Conservation (phyloP, 2,797 vertebrate species). For the Petrocephalus sullivani region DNA sequence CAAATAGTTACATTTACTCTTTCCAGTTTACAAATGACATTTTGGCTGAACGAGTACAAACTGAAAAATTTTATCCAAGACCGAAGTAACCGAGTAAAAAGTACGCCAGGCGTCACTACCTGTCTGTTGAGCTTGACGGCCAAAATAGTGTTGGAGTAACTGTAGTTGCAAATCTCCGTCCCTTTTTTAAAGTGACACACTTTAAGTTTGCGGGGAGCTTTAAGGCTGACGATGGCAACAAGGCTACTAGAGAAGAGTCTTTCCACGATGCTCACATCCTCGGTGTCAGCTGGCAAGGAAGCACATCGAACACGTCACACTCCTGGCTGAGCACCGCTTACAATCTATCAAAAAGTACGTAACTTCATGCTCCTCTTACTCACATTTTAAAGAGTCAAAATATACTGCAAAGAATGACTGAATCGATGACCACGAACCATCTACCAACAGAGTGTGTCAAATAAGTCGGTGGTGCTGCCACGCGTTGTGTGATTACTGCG, state of each 20-base stretch:
- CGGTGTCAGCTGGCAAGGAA: conserved; percentile 76
- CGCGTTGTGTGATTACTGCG: background rate
- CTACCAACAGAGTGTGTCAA: background rate
- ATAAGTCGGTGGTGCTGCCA: background rate
- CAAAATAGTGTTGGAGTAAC: conserved; percentile 97
- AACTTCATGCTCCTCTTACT: background rate
- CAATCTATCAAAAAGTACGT: no score
- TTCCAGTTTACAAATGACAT: background rate
- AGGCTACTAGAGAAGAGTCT: conserved; percentile 94
- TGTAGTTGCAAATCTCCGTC: conserved; percentile 99
- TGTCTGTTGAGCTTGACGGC: conserved; percentile 96
- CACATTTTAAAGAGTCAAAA: background rate
- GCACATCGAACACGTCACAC: background rate
- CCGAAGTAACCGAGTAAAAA: background rate
- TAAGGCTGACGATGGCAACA: conserved; percentile 97
- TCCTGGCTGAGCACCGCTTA: background rate
- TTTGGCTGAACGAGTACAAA: background rate
- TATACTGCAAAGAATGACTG: background rate
- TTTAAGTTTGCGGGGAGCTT: conserved; percentile 95
- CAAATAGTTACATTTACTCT: background rate
- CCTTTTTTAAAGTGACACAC: conserved; percentile 99
- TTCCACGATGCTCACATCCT: conserved; percentile 97
- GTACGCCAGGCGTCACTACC: conserved; percentile 52
- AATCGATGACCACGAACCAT: background rate
- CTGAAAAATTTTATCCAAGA: background rate